Base-by-base conservation (phyloP, 2,113 vertebrate species). In the Carassius carassius region DNA sequence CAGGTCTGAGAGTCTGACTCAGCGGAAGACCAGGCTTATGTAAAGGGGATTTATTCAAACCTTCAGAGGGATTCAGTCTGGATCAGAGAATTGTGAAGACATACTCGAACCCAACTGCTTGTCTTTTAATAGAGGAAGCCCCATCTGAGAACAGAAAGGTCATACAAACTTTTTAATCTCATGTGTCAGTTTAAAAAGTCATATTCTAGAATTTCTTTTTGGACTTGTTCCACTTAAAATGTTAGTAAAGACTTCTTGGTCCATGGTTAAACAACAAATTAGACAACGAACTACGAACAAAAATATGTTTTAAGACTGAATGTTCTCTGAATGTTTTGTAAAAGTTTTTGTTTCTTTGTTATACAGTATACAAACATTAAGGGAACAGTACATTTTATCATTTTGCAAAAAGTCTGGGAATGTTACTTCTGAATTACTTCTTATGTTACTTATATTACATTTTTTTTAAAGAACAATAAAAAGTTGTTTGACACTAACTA, bases 21-120 rank as follows among this genome's bases (percentile, higher is more conserved):
- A 12, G 67, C 10, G 17, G 32, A 70, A 11, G 54, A 3, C 32
- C 76, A 60, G 35, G 35, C 60, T 25, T 63, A 47, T 79, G 21
- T 29, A 47, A 79, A 63, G n/a, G 4, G 37, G 78, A 79, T 79
- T 79, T 79, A 29, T 29, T 47, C 78, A 63, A 47, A 79, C 76
- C 56, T 62, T 63, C 78, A 79, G 37, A 41, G 58, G 76, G 58
- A 63, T 63, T 62, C n/a, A 25, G n/a, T 11, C 37, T 17, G 35
- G 78, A 63, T 63, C n/a, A 79, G 37, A 9, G 16, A 44, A 23
- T 47, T 44, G 58, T 41, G 35, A 8, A 78, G 56, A 78, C 32
- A n/a, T 56, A 32, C 17, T 56, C 29, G n/a, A 77, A 47, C 51
- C 2, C 10, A 58, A 14, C 25, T 19, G 3, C 73, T 29, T 2